These are phyloP conservation scores for Nyctibius bracteatus DNA, from an alignment of 2,113 vertebrate species.

Conservation along the genomic window DNA sequence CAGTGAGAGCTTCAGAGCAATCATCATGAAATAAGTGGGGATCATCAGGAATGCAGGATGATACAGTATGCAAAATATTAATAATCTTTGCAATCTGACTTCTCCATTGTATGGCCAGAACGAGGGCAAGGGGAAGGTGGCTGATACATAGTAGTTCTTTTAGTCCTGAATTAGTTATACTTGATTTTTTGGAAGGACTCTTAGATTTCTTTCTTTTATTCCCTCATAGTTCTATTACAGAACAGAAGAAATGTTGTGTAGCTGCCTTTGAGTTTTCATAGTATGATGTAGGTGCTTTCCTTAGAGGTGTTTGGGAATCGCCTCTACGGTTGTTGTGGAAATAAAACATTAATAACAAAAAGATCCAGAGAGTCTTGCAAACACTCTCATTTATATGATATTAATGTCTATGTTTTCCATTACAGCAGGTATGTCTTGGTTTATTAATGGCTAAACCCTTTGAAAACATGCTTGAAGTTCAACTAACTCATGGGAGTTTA, in stretches of 20 bases:
- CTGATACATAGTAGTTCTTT: not conserved
- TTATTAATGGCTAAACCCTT: not conserved
- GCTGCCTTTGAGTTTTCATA: not conserved
- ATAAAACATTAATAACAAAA: not conserved
- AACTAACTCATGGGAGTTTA: not conserved
- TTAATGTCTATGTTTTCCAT: not conserved
- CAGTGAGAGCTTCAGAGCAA: not conserved
- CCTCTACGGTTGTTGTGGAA: not conserved
- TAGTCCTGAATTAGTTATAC: not conserved
- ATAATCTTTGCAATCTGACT: not conserved
- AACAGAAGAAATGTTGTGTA: not conserved
- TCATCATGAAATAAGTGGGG: not conserved
- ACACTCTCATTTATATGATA: not conserved
- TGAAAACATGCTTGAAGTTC: not conserved
- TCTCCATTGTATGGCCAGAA: not conserved
- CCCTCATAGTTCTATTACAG: not conserved
- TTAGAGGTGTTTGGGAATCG: not conserved
- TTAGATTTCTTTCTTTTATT: not conserved
- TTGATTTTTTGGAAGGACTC: not conserved
- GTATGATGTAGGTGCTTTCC: not conserved
- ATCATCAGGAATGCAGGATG: not conserved
- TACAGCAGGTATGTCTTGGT: not conserved
- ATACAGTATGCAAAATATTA: not conserved
- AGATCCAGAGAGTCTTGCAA: not conserved
- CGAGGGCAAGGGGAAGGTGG: not conserved